These are phyloP conservation scores for Onychostoma macrolepis DNA, from an alignment of 2,113 vertebrate genomes.

Conservation along the genomic window DNA sequence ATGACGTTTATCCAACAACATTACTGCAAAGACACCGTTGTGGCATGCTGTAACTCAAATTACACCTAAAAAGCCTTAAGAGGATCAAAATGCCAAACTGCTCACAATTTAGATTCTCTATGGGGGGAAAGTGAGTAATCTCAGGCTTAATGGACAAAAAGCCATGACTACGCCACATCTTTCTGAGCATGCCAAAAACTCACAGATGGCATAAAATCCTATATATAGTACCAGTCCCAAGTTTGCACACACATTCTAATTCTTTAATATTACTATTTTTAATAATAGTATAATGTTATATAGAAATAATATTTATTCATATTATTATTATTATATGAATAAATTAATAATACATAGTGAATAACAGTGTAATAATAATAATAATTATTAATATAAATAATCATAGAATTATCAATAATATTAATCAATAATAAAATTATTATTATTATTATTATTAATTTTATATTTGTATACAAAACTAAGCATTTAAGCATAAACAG, in stretches of 20 bases:
- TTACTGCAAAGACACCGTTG: background rate
- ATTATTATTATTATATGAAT: background rate
- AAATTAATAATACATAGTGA: background rate
- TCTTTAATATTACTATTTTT: background rate
- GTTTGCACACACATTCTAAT: background rate
- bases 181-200: background rate
- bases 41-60: conserved; percentile 1
- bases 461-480: background rate
- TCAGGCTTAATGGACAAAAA: conserved; percentile 40
- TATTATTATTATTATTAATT: background rate
- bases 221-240: background rate
- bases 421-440: background rate
- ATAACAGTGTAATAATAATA: background rate
- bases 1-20: background rate
- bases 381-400: background rate
- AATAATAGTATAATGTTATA: background rate
- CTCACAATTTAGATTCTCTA: conserved; percentile 25
- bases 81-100: conserved; percentile 32
- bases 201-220: background rate
- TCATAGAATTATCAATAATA: background rate
- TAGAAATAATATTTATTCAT: background rate
- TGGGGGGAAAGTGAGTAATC: conserved; percentile 21
- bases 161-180: conserved; percentile 8
- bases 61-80: conserved; percentile 13
- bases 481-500: background rate